Conservation (phyloP, 1,140 invertebrate genomes). For the Drosophila triauraria region DNA sequence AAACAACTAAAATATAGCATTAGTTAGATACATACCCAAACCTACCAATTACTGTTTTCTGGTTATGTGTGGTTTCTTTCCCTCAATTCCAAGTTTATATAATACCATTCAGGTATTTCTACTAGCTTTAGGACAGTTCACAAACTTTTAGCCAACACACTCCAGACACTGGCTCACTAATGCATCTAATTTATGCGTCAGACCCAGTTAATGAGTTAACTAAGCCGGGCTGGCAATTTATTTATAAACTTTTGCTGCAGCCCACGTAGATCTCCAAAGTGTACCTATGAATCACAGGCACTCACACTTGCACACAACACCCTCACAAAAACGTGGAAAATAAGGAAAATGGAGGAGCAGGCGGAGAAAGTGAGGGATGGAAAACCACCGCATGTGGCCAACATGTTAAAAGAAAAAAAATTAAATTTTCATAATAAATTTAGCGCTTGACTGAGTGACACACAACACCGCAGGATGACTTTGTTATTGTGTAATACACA, state of each 20-base stretch:
- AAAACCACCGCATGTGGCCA: constrained; percentile 31
- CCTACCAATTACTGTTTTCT: background rate
- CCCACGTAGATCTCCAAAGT: constrained; percentile 37
- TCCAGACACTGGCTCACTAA: constrained; percentile 19
- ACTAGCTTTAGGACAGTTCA: constrained; percentile 13
- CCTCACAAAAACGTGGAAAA: constrained; percentile 5
- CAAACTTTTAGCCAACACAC: constrained; percentile 20
- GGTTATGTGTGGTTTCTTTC: background rate
- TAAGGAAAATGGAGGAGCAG: background rate
- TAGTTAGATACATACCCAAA: too few relatives aligned
- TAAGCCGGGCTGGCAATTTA: constrained; percentile 29
- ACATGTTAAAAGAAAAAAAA: constrained; percentile 54
- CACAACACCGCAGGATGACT: constrained; percentile 57
- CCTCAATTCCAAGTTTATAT: background rate
- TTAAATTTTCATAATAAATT: constrained; percentile 78
- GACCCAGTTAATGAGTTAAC: constrained; percentile 38
- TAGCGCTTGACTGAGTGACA: constrained; percentile 55
- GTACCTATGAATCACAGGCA: constrained; percentile 35
- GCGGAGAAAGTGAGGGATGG: background rate
- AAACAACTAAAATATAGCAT: too few relatives aligned
- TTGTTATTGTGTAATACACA: constrained; percentile 30
- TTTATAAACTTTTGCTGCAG: constrained; percentile 36
- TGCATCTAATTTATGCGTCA: constrained; percentile 34
- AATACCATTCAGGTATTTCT: constrained; percentile 3
- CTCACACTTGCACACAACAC: constrained; percentile 4